phyloP scores from a whole-genome alignment of 2,113 vertebrate species.

The Trichechus manatus region DNA sequence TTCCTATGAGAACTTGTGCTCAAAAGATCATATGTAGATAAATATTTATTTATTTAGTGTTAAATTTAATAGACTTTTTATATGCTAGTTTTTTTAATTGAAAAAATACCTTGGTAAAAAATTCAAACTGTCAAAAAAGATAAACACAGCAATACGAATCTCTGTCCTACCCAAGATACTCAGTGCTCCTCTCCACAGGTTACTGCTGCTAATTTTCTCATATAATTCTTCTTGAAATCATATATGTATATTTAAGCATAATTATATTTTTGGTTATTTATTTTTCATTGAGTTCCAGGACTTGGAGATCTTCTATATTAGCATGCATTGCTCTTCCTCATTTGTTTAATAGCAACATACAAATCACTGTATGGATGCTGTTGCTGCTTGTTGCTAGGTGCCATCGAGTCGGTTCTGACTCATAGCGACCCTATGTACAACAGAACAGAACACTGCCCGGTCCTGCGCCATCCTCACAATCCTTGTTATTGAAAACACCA shows the following conservation, averaged over 20 bases:
- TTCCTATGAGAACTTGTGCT: slow-evolving; percentile 8
- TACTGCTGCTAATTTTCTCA: no score
- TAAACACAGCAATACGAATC: neutral
- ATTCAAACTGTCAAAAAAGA: neutral
- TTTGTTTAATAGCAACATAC: neutral
- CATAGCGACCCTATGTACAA: no score
- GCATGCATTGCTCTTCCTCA: neutral
- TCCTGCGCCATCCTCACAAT: no score
- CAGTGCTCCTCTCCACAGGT: neutral
- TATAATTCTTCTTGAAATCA: neutral
- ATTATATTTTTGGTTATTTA: neutral
- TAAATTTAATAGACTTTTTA: slow-evolving; percentile 1
- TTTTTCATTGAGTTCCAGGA: neutral
- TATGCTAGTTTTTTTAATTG: neutral
- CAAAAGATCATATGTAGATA: neutral
- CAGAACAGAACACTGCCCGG: no score
- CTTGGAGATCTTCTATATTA: neutral
- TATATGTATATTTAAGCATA: no score
- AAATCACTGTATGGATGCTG: no score
- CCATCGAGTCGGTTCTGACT: no score
- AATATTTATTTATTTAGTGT: neutral
- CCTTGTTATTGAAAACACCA: no score
- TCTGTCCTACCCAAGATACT: neutral
- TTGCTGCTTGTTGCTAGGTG: no score
- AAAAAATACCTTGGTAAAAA: neutral